Percentiles rank a stretch among this genome's conserved stretches.
phyloP scores from a whole-genome alignment of 2,797 vertebrate species.

The Dendrocincla tyrannina region DNA sequence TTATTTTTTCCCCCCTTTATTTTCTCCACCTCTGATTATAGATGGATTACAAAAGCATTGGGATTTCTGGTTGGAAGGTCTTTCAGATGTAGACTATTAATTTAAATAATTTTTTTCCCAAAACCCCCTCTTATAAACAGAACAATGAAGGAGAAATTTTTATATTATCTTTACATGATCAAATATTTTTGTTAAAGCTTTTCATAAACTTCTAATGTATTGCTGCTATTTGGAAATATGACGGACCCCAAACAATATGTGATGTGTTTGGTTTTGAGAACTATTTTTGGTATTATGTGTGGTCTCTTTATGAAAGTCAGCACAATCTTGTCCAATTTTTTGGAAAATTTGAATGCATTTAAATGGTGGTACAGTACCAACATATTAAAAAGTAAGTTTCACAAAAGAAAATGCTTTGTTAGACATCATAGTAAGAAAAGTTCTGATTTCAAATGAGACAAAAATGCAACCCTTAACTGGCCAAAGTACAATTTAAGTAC shows the following conservation, averaged over 20 bases:
- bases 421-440: neutral
- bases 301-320: neutral
- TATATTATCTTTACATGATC: neutral
- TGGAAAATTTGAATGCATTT: neutral
- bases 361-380: neutral
- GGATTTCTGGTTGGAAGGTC: accelerated
- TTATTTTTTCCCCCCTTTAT: neutral
- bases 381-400: neutral
- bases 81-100: neutral
- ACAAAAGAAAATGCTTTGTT: neutral
- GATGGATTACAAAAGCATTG: neutral
- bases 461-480: accelerated
- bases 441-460: neutral
- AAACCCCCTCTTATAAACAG: neutral
- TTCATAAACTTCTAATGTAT: neutral
- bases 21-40: neutral
- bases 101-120: neutral
- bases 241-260: neutral
- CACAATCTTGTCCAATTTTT: neutral
- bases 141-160: neutral
- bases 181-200: neutral
- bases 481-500: neutral
- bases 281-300: neutral
- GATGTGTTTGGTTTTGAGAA: neutral
- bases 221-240: neutral